Percentiles rank a stretch among this genome's conserved stretches.
phyloP scores from a whole-genome alignment of 2,113 vertebrate species.

The Piaya cayana region DNA sequence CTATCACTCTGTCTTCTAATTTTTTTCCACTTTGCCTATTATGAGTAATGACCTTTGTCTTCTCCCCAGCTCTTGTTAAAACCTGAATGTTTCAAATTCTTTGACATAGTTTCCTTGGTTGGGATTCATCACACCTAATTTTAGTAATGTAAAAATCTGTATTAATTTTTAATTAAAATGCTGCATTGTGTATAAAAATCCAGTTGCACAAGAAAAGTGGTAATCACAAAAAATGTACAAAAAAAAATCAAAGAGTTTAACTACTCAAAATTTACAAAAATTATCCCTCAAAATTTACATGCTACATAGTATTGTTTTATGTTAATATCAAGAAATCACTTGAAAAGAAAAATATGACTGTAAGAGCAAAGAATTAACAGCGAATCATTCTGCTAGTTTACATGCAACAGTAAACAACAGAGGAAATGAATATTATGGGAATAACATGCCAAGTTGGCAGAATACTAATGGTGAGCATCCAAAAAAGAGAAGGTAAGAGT shows the following conservation, averaged over 20 bases:
- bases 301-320: background rate
- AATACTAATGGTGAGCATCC: background rate
- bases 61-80: background rate
- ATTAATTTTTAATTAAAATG: background rate
- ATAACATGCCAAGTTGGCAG: background rate
- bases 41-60: background rate
- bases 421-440: background rate
- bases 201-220: background rate
- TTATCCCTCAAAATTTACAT: background rate
- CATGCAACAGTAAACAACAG: background rate
- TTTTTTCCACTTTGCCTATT: background rate
- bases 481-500: background rate
- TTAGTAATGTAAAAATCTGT: background rate
- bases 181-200: background rate
- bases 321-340: background rate
- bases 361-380: background rate
- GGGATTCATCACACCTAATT: background rate
- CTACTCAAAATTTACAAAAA: background rate
- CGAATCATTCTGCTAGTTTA: background rate
- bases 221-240: background rate
- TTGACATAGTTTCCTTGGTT: background rate
- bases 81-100: background rate
- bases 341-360: background rate
- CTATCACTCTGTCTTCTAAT: background rate
- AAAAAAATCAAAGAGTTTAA: background rate